These are phyloP conservation scores for Poecilia velifera DNA, from an alignment of 2,797 vertebrate species.

Conservation along the genomic window DNA sequence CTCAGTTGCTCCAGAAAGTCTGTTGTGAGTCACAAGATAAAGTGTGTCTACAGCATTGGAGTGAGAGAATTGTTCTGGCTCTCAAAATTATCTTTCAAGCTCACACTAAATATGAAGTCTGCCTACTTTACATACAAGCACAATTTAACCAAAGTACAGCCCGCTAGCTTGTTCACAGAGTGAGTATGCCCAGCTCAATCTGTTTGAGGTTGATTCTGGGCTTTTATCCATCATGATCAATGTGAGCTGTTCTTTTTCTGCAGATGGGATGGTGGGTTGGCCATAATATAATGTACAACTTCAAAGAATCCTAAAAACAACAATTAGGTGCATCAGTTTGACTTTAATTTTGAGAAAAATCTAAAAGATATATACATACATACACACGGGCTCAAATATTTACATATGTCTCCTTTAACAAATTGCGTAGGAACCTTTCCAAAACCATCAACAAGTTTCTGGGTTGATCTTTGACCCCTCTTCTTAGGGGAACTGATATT, in stretches of 20 bases:
- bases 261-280: neutral
- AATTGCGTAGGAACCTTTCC: neutral
- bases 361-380: neutral
- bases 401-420: neutral
- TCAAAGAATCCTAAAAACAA: neutral
- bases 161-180: constrained; percentile 43
- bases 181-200: constrained; percentile 22
- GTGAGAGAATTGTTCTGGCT: neutral
- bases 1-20: constrained; percentile 33
- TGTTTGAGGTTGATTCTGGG: constrained; percentile 35
- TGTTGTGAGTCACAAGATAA: constrained; percentile 44
- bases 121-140: constrained; percentile 18
- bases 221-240: neutral
- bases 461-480: neutral
- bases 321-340: neutral
- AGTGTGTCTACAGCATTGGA: constrained; percentile 20
- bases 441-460: neutral
- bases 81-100: neutral
- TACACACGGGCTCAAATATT: neutral
- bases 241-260: neutral
- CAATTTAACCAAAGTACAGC: constrained; percentile 14
- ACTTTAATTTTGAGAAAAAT: neutral
- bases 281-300: neutral
- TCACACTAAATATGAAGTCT: constrained; percentile 17
- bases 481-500: neutral